phyloP scores from a whole-genome alignment of 1,140 invertebrate genomes.

The Pomacea maculata region DNA sequence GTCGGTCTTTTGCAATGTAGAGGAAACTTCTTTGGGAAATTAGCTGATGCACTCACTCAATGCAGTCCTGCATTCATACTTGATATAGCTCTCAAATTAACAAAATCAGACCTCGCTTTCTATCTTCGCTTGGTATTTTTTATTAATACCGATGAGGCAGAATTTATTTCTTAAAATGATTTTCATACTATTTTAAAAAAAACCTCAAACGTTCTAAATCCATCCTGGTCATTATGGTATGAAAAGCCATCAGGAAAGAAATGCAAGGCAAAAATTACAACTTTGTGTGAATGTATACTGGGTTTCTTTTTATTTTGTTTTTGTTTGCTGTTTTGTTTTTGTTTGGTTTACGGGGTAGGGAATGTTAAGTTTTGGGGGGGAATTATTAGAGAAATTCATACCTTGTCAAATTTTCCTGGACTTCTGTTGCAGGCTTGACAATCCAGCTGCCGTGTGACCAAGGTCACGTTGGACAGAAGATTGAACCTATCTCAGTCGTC shows the following conservation, averaged over 20 bases:
- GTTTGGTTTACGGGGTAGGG: not conserved
- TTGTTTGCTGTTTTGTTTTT: not conserved
- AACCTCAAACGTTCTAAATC: too few species aligned
- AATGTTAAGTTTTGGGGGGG: not conserved
- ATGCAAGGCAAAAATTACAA: too few species aligned
- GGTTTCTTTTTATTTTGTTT: not conserved
- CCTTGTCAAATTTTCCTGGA: not conserved
- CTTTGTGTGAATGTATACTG: not conserved
- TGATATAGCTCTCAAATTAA: too few species aligned
- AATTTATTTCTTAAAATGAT: too few species aligned
- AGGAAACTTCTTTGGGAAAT: not conserved
- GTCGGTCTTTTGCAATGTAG: not conserved
- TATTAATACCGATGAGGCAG: too few species aligned
- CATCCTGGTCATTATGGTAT: too few species aligned
- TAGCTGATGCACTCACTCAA: not conserved
- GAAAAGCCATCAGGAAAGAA: too few species aligned
- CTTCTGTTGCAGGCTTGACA: constrained; percentile 1
- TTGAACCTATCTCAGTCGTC: constrained; percentile 58
- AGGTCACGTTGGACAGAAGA: constrained; percentile 6
- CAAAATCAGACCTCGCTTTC: too few species aligned
- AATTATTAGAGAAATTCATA: too few species aligned
- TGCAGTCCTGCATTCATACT: too few species aligned
- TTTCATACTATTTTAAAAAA: too few species aligned
- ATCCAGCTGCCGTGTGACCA: constrained; percentile 23
- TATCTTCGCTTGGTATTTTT: too few species aligned